Percentiles rank a stretch among this genome's conserved stretches.
Evolutionary conservation across 1,140 invertebrate species (phyloP).

Genomic region (Prorops nasuta): DNA sequence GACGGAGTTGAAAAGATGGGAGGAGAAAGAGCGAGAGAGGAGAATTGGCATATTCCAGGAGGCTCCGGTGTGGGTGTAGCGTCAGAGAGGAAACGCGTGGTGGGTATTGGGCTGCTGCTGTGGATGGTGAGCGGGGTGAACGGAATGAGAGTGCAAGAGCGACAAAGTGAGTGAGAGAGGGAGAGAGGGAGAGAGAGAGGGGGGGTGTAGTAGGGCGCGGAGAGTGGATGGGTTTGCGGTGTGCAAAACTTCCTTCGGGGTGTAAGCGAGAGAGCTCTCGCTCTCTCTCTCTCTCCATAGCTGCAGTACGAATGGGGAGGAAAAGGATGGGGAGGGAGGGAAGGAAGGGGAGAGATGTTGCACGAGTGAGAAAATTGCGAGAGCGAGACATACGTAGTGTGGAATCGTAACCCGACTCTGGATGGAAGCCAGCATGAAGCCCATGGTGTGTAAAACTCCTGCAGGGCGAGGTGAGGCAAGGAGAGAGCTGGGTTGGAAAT

Average conservation of each 20-base stretch:
- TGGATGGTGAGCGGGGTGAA: conserved; percentile 1
- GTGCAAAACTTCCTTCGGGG: conserved; percentile 33
- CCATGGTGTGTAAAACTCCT: conserved; percentile 42
- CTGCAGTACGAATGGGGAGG: not conserved
- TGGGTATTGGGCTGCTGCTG: not conserved
- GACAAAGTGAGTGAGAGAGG: conserved; percentile 11
- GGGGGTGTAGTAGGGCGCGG: conserved; percentile 15
- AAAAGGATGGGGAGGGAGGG: conserved; percentile 1
- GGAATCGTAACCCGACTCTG: conserved; percentile 40
- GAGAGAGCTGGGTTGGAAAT: too few species aligned
- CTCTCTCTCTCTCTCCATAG: too few species aligned
- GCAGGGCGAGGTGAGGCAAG: conserved; percentile 22
- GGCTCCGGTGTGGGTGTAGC: conserved; percentile 3
- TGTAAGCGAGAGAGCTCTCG: too few species aligned
- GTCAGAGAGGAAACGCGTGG: conserved; percentile 24
- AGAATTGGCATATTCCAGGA: not conserved
- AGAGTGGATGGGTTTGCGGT: conserved; percentile 25
- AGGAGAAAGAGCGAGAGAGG: not conserved
- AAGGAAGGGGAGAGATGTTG: conserved; percentile 4
- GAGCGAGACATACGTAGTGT: conserved; percentile 18
- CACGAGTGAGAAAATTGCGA: not conserved
- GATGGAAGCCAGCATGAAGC: conserved; percentile 39
- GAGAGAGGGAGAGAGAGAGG: conserved; percentile 3
- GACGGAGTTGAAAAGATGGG: not conserved
- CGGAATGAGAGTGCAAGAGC: conserved; percentile 7